phyloP scores from a whole-genome alignment of 2,113 vertebrate genomes.

The Tachysurus fulvidraco region DNA sequence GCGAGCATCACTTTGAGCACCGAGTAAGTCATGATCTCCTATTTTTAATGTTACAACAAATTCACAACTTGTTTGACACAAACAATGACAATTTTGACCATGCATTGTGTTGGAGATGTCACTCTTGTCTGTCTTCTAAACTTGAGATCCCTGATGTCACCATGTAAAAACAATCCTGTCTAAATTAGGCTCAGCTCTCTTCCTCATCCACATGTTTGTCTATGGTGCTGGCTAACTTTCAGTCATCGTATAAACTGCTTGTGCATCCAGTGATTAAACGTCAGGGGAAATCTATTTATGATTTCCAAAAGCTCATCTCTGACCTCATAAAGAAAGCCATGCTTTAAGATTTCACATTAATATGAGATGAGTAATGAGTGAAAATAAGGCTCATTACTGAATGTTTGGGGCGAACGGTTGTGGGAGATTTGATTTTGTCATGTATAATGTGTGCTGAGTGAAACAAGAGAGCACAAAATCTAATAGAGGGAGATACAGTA shows the following conservation, averaged over 20 bases:
- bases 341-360: neutral
- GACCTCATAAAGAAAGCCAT: neutral
- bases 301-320: slow-evolving; percentile 20
- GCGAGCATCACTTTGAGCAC: no score
- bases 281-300: neutral
- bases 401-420: slow-evolving; percentile 14
- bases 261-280: neutral
- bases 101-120: no score
- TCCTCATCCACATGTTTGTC: no score
- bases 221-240: neutral
- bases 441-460: slow-evolving; percentile 23
- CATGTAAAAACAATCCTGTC: neutral
- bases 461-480: slow-evolving; percentile 6
- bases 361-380: slow-evolving; percentile 1
- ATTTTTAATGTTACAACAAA: no score
- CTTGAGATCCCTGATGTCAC: no score
- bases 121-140: no score
- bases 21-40: no score
- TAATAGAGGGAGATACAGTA: slow-evolving; percentile 6
- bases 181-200: neutral
- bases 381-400: slow-evolving; percentile 11
- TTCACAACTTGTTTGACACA: no score
- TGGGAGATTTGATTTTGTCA: slow-evolving; percentile 13
- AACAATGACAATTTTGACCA: no score
- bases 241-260: no score